phyloP scores from a whole-genome alignment of 2,888 invertebrate species.

The Spodoptera picta region DNA sequence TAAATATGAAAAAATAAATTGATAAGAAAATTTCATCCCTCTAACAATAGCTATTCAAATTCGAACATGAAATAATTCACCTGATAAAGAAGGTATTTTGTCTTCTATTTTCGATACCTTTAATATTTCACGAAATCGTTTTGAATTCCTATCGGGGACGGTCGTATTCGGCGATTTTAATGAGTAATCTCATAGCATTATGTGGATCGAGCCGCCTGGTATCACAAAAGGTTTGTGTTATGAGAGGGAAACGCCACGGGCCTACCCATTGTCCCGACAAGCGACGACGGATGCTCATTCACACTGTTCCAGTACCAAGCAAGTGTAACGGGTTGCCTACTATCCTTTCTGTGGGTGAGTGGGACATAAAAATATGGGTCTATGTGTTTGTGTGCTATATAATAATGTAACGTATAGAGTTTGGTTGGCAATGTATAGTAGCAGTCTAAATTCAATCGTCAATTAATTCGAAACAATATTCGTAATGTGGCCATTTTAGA shows the following conservation, averaged over 20 bases:
- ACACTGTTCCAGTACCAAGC: conserved; percentile 25
- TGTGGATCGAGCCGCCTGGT: conserved; percentile 56
- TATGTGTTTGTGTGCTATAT: background rate
- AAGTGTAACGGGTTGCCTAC: conserved; percentile 6
- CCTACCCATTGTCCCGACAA: conserved; percentile 67
- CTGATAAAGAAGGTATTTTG: conserved; percentile 16
- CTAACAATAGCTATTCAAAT: conserved; percentile 12
- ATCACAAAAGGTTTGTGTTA: conserved; percentile 72
- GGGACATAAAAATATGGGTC: background rate
- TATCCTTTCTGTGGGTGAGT: background rate
- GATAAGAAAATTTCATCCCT: conserved; percentile 1
- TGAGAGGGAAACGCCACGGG: conserved; percentile 62
- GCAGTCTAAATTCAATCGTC: too few species aligned
- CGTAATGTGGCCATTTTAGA: conserved; percentile 29
- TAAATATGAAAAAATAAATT: background rate
- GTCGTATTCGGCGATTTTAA: conserved; percentile 61
- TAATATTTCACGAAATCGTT: conserved; percentile 34
- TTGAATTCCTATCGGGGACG: conserved; percentile 31
- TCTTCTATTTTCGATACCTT: conserved; percentile 26
- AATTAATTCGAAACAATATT: background rate
- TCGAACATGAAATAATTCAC: conserved; percentile 24
- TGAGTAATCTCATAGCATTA: conserved; percentile 71
- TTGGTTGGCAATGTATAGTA: too few species aligned
- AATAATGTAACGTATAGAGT: background rate
- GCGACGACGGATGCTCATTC: conserved; percentile 58